Evolutionary conservation across 2,797 vertebrate genomes (phyloP).

Genomic region (Xiphophorus birchmanni): DNA sequence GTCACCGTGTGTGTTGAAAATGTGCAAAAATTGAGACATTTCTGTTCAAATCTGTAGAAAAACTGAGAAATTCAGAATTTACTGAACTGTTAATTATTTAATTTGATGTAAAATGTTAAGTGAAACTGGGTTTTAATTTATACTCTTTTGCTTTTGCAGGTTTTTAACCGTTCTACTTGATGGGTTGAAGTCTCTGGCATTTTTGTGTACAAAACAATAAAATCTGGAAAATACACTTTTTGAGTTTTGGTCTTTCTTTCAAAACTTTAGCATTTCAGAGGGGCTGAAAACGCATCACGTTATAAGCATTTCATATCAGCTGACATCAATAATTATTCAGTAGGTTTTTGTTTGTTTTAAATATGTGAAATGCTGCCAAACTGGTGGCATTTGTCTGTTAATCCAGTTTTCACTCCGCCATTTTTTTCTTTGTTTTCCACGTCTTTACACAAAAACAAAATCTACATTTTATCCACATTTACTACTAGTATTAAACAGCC

Average conservation of each 20-base stretch:
- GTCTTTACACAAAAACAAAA: too few relatives aligned
- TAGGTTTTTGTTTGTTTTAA: too few relatives aligned
- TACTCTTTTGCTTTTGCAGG: conserved; percentile 46
- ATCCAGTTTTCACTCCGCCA: too few relatives aligned
- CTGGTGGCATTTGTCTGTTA: too few relatives aligned
- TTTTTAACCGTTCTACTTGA: conserved; percentile 40
- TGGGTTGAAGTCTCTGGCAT: conserved; percentile 51
- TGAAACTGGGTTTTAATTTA: not conserved
- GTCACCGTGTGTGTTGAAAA: not conserved
- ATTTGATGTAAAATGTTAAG: not conserved
- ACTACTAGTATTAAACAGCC: too few relatives aligned
- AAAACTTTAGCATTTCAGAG: too few relatives aligned
- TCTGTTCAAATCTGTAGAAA: not conserved
- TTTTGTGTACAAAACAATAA: conserved; percentile 84
- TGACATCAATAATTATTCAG: too few relatives aligned
- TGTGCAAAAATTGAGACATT: not conserved
- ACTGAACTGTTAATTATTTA: not conserved
- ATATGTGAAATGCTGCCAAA: too few relatives aligned
- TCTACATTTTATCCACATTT: too few relatives aligned
- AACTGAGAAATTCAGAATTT: not conserved
- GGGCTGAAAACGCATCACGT: too few relatives aligned
- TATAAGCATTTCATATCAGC: too few relatives aligned
- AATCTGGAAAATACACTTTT: conserved; percentile 68
- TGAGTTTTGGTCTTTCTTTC: not conserved
- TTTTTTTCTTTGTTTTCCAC: too few relatives aligned